Percentiles rank a stretch among this genome's conserved stretches.
phyloP scores from a whole-genome alignment of 2,888 invertebrate genomes.

The Saturnia pavonia region DNA sequence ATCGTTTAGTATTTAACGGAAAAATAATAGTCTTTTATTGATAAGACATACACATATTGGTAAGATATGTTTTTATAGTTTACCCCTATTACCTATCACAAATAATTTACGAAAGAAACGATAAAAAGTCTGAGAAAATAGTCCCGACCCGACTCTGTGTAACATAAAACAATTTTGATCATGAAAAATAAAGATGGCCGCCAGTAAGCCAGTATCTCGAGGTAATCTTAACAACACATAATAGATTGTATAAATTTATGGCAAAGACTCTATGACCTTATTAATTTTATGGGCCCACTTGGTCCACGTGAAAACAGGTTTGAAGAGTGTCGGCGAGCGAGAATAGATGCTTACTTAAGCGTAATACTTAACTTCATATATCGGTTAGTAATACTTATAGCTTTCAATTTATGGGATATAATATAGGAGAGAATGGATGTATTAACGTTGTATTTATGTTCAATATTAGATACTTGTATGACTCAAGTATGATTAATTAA shows the following conservation, averaged over 20 bases:
- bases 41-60: no score
- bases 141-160: not conserved
- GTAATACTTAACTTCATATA: conserved; percentile 27
- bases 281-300: conserved; percentile 73
- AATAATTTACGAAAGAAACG: not conserved
- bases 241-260: conserved; percentile 50
- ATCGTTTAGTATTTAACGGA: no score
- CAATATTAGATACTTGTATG: not conserved
- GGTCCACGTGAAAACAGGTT: conserved; percentile 67
- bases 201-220: conserved; percentile 25
- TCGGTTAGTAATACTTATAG: conserved; percentile 37
- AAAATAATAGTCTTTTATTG: not conserved
- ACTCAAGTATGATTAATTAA: not conserved
- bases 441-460: conserved; percentile 24
- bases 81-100: no score
- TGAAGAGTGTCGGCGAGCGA: conserved; percentile 31
- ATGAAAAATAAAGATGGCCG: conserved; percentile 19
- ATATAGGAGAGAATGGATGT: conserved; percentile 29
- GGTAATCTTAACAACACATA: conserved; percentile 20
- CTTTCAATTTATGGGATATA: conserved; percentile 33
- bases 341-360: conserved; percentile 31
- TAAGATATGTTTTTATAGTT: no score
- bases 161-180: conserved; percentile 3
- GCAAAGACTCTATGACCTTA: conserved; percentile 64
- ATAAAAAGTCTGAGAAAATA: not conserved